These are phyloP conservation scores for Hoplodrina blanda DNA, from an alignment of 2,888 invertebrate species.

Conservation along the genomic window DNA sequence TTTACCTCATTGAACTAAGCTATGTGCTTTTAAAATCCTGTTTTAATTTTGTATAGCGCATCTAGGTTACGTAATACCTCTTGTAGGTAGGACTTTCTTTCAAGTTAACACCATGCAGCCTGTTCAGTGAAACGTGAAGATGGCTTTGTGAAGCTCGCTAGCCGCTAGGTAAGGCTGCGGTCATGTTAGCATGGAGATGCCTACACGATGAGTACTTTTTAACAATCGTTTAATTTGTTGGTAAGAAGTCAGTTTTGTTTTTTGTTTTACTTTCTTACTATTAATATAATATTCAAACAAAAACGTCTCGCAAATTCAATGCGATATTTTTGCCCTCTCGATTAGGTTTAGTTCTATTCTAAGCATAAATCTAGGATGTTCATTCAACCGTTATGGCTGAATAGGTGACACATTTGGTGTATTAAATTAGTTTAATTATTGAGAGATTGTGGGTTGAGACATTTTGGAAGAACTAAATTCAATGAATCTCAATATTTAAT, in stretches of 20 bases:
- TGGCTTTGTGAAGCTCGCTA: conserved; percentile 20
- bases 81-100: conserved; percentile 20
- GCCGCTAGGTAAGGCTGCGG: conserved; percentile 11
- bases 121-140: conserved; percentile 27
- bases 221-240: background rate
- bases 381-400: too few species aligned
- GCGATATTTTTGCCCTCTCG: background rate
- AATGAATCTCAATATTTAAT: background rate
- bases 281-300: too few species aligned
- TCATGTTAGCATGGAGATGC: background rate
- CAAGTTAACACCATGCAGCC: conserved; percentile 19
- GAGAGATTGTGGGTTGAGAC: too few species aligned
- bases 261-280: too few species aligned
- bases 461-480: too few species aligned
- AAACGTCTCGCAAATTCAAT: background rate
- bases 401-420: too few species aligned
- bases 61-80: conserved; percentile 4
- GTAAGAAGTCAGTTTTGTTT: background rate
- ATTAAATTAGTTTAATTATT: too few species aligned
- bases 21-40: background rate
- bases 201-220: background rate
- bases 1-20: background rate
- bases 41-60: background rate
- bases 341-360: too few species aligned
- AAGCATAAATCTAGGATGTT: too few species aligned